Conservation (phyloP, 2,797 vertebrate species). For the Poeciliopsis infans region DNA sequence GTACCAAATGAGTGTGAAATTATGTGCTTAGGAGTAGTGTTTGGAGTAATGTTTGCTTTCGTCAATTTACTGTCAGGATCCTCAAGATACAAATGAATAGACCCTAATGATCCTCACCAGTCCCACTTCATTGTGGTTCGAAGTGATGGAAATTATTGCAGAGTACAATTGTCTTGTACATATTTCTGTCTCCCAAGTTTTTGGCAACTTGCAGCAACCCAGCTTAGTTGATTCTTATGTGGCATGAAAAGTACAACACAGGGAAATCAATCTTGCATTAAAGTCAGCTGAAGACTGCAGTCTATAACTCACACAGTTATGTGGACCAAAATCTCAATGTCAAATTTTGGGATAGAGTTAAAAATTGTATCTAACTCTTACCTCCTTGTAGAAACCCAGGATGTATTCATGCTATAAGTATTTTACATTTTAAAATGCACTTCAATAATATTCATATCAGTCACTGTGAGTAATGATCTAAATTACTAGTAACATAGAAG, state of each 20-base stretch:
- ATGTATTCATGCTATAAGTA: background rate
- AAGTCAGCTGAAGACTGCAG: constrained; percentile 37
- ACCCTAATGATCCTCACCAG: constrained; percentile 62
- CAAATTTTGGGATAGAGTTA: background rate
- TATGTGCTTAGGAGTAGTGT: constrained; percentile 45
- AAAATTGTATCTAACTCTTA: background rate
- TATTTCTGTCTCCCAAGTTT: constrained; percentile 35
- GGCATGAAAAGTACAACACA: constrained; percentile 48
- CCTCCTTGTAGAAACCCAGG: background rate
- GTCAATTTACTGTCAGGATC: constrained; percentile 62
- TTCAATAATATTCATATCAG: background rate
- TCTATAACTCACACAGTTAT: background rate
- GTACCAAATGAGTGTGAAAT: constrained; percentile 60
- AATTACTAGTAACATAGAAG: background rate
- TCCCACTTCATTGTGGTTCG: constrained; percentile 63
- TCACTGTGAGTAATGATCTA: background rate
- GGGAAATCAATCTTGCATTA: constrained; percentile 50
- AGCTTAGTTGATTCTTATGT: constrained; percentile 39
- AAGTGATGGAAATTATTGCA: constrained; percentile 64
- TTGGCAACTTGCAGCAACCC: constrained; percentile 61
- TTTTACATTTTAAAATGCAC: background rate
- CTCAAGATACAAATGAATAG: constrained; percentile 54
- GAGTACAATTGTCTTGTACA: constrained; percentile 58
- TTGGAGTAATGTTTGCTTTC: constrained; percentile 60
- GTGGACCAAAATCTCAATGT: background rate